Conservation (phyloP, 2,797 vertebrate genomes). For the Serranus cabrilla region DNA sequence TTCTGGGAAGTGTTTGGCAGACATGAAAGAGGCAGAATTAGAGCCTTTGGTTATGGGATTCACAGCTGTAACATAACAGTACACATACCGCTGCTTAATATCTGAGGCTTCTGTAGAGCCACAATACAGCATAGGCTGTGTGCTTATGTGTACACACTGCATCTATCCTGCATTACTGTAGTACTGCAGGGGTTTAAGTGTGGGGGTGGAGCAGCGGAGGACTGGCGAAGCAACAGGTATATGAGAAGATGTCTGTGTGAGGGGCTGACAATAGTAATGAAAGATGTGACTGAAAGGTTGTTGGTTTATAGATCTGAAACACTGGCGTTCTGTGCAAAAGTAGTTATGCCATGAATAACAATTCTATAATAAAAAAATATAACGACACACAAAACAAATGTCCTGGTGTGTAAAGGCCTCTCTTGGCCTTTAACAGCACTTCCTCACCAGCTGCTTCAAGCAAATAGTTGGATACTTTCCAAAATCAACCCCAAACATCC, state of each 20-base stretch:
- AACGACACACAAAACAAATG: too few relatives aligned
- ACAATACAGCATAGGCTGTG: conserved; percentile 4
- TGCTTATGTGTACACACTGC: conserved; percentile 28
- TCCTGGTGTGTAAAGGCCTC: too few relatives aligned
- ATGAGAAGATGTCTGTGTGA: neutral
- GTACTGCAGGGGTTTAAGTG: neutral
- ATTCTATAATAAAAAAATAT: too few relatives aligned
- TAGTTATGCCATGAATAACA: too few relatives aligned
- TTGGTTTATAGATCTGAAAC: too few relatives aligned
- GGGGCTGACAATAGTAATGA: too few relatives aligned
- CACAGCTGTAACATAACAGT: conserved; percentile 33
- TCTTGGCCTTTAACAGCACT: too few relatives aligned
- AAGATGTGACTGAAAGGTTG: too few relatives aligned
- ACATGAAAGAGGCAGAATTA: conserved; percentile 69
- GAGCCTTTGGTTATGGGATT: conserved; percentile 61
- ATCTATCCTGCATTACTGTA: conserved; percentile 7
- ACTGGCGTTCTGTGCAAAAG: too few relatives aligned
- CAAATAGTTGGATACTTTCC: neutral
- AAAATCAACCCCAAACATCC: neutral
- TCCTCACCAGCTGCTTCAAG: too few relatives aligned
- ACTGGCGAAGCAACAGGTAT: conserved; percentile 19
- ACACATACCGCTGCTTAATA: conserved; percentile 16
- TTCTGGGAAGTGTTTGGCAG: conserved; percentile 69
- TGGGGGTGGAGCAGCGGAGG: conserved; percentile 1
- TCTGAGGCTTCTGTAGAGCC: conserved; percentile 27